Conservation (phyloP, 2,113 vertebrate species). For the Lanius ludovicianus region DNA sequence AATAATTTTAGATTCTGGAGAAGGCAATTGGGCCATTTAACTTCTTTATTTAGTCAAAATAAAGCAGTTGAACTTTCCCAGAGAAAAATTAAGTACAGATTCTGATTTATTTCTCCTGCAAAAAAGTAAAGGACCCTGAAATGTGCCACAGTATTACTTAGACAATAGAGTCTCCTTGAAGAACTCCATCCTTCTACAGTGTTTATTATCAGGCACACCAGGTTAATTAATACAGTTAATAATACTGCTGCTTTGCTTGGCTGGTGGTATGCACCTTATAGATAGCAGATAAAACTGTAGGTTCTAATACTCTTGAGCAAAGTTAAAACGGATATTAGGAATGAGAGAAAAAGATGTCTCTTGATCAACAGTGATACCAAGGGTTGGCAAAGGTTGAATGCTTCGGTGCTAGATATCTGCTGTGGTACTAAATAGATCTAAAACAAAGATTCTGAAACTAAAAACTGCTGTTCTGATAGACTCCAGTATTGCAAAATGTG, state of each 20-base stretch:
- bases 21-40: neutral
- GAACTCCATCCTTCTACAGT: neutral
- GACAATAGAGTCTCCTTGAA: neutral
- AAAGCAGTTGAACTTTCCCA: neutral
- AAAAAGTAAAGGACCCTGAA: neutral
- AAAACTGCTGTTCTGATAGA: neutral
- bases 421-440: neutral
- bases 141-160: neutral
- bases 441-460: neutral
- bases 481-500: neutral
- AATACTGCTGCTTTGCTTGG: neutral
- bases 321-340: neutral
- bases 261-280: neutral
- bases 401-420: neutral
- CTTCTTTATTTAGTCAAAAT: neutral
- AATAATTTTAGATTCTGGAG: neutral
- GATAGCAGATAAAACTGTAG: neutral
- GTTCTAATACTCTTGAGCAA: neutral
- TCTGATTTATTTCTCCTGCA: neutral
- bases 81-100: neutral
- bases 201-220: neutral
- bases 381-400: neutral
- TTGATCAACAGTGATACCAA: neutral
- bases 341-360: neutral
- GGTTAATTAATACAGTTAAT: neutral